These are phyloP conservation scores for Arctopsyche grandis DNA, from an alignment of 1,140 invertebrate genomes.

Conservation along the genomic window DNA sequence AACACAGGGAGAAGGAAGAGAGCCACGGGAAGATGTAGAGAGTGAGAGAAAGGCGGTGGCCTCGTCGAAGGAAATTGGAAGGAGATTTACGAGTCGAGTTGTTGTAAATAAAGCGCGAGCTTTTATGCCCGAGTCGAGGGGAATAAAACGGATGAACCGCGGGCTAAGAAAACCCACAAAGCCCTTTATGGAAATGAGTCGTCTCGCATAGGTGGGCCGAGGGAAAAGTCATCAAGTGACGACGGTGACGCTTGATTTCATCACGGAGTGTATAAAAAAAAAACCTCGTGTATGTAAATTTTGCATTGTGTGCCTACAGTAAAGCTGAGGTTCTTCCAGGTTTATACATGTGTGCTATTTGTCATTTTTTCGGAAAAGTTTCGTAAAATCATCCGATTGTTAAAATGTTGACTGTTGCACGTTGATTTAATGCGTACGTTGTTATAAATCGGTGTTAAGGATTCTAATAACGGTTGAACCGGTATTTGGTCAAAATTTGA, in stretches of 20 bases:
- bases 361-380: no score
- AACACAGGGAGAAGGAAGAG: neutral
- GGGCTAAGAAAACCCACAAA: constrained; percentile 27
- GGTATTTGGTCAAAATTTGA: no score
- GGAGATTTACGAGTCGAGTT: constrained; percentile 39
- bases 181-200: constrained; percentile 37
- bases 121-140: constrained; percentile 32
- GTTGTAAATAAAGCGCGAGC: constrained; percentile 37
- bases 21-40: neutral
- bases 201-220: neutral
- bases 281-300: neutral
- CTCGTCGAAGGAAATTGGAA: constrained; percentile 37
- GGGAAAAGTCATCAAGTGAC: neutral
- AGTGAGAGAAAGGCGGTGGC: neutral
- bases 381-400: no score
- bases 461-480: no score
- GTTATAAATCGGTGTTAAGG: no score
- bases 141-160: constrained; percentile 35
- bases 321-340: neutral
- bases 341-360: no score
- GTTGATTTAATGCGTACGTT: no score
- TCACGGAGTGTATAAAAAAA: neutral
- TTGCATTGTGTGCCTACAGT: neutral
- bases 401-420: no score
- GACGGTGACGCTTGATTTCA: neutral